These are phyloP conservation scores for Cavia aperea DNA, from an alignment of 2,113 vertebrate genomes.

Conservation along the genomic window DNA sequence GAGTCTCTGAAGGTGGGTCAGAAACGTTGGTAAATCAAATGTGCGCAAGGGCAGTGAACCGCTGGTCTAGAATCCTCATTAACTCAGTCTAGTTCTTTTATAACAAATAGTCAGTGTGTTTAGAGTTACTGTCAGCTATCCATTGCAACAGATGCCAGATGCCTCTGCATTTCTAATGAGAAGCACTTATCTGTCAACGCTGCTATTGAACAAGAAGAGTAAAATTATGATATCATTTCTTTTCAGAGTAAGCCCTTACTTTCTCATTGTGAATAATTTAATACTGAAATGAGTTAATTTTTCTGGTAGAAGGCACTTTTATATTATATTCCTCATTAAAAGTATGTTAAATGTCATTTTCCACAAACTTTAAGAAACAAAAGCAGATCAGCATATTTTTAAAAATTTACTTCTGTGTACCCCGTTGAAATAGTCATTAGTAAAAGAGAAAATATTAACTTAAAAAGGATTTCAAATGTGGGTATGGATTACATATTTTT, in stretches of 20 bases:
- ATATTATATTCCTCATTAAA: slow-evolving; percentile 33
- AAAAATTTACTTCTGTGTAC: not conserved
- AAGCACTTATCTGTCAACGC: slow-evolving; percentile 47
- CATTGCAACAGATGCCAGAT: slow-evolving; percentile 30
- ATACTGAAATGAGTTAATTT: slow-evolving; percentile 21
- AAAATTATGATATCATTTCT: slow-evolving; percentile 25
- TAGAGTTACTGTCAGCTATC: not conserved
- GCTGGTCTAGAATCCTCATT: not conserved
- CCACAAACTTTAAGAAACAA: slow-evolving; percentile 2
- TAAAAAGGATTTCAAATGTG: slow-evolving; percentile 24
- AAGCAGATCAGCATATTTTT: not conserved
- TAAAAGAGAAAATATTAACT: slow-evolving; percentile 29
- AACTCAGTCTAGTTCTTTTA: slow-evolving; percentile 25
- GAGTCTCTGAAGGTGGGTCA: not conserved
- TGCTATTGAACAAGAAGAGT: slow-evolving; percentile 23
- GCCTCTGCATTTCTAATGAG: slow-evolving; percentile 41
- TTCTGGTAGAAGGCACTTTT: not conserved
- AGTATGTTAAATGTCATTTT: not conserved
- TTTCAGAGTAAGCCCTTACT: slow-evolving; percentile 38
- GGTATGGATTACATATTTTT: not conserved
- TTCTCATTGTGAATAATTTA: slow-evolving; percentile 39
- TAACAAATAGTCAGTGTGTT: slow-evolving; percentile 30
- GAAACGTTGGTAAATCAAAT: not conserved
- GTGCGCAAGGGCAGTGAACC: not conserved
- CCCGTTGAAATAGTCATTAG: not conserved